Evolutionary conservation across 2,888 invertebrate genomes (phyloP), one percentile per base, ranked within the genome.

Genomic region (Dasypolia templi): DNA sequence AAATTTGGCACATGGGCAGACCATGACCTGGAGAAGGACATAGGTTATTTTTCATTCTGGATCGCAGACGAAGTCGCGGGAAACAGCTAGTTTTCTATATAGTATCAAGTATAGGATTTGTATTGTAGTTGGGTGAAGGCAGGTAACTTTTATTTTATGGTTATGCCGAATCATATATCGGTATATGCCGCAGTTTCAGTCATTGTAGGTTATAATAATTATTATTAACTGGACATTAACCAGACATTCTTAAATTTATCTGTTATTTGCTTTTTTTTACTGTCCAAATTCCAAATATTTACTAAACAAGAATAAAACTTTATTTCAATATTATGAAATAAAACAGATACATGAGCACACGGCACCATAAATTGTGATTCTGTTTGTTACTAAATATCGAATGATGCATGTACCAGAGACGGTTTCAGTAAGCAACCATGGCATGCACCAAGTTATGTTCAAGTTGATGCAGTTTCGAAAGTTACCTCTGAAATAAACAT

Each of bases 311-410:
- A 63, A 62, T 46, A 61, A 65, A 74, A 70, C 19, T 72, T 77
- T 69, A 72, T 62, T 72, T 69, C 69, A 69, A 55, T 56, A 74
- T 74, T 66, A 69, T 77, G 59, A 74, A 53, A 65, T 62, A n/a
- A 78, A 85, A 69, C 84, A 84, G 71, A 56, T 67, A n/a, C 63
- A 62, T 67, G 78, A 84, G 72, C 84, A 86, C 39, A 63, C 72
- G 84, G 62, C 49, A 68, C 58, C 84, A 75, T 84, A 81, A 86
- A 84, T 75, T 67, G n/a, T 66, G 53, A 44, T 65, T 42, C 51
- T 77, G 75, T 84, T 86, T 86, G 75, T 84, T 77, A 65, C 79
- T 59, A 19, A 58, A 67, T 61, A 53, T 53, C 29, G 46, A 39
- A 56, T 29, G 73, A 61, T 62, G 61, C 65, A 83, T 32, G 68